Evolutionary conservation across 2,797 vertebrate genomes (phyloP).

Genomic region (Rachycentron canadum): DNA sequence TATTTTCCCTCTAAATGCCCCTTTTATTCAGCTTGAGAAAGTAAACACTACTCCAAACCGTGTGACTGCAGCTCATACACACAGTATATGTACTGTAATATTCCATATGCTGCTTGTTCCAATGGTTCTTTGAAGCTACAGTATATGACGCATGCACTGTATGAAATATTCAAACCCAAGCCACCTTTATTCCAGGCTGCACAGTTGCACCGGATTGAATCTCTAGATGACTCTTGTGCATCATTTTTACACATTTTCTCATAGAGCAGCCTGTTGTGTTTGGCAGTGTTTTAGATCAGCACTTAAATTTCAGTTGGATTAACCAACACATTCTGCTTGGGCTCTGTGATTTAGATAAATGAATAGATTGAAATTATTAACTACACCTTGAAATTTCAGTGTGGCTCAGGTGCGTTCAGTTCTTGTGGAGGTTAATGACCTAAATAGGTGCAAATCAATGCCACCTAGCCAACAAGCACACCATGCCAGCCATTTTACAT

Average conservation of each 20-base stretch:
- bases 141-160: not conserved
- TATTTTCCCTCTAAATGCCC: not conserved
- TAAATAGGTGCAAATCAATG: slow-evolving; percentile 8
- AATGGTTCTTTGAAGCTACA: slow-evolving; percentile 13
- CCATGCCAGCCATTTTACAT: not conserved
- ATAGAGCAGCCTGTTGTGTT: not conserved
- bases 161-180: slow-evolving; percentile 33
- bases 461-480: not conserved
- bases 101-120: slow-evolving; percentile 30
- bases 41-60: not conserved
- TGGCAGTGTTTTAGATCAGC: not conserved
- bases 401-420: not conserved
- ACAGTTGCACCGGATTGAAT: not conserved
- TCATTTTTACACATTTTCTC: not conserved
- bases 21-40: slow-evolving; percentile 6
- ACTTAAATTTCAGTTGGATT: not conserved
- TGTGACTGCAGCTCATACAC: not conserved
- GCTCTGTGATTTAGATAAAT: not conserved
- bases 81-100: not conserved
- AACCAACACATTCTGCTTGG: not conserved
- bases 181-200: not conserved
- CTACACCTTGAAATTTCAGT: not conserved
- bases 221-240: not conserved
- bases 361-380: not conserved
- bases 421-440: not conserved